Evolutionary conservation across 2,113 vertebrate genomes (phyloP), one percentile per base, ranked within the genome.

Genomic region (Antennarius striatus): DNA sequence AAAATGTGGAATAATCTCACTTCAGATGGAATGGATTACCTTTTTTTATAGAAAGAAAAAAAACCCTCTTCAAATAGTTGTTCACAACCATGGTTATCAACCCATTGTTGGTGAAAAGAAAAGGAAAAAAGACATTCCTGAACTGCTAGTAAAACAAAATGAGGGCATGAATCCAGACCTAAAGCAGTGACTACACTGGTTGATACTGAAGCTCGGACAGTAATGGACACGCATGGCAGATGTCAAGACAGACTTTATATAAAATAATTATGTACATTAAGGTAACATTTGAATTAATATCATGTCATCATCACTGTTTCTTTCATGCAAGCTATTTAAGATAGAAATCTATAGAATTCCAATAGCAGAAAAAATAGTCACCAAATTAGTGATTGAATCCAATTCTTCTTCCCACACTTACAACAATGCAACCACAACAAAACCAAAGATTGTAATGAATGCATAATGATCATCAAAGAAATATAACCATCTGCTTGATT

Each of bases 401-500:
- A 54, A 53, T 14, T 42, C 4, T 16, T 48, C 28, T 49, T 2
- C 17, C 10, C 3, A 45, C 50, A 52, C 14, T 30, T 5, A 10
- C 4, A 58, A 30, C 6, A 36, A 62, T 48, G 53, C 47, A 22
- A 68, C 17, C 51, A 13, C 51, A 8, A 22, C n/a, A 9, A 45
- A 56, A 46, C n/a, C 39, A 17, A 56, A 54, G 55, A 52, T 14
- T 0, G 2, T 28, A 13, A 46, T 56, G 46, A 49, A 52, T 59
- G 54, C n/a, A 13, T 12, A 49, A 42, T 53, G 4, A 52, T 39
- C 47, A 22, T 28, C 45, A 66, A 68, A 63, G 46, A 69, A 59
- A 40, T 15, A 4, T 0, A 52, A 63, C 60, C 77, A 80, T 40
- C 77, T 86, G 77, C 61, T 70, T 49, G 43, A 54, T 45, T 68